Evolutionary conservation across 2,113 vertebrate genomes (phyloP).

Genomic region (Epinephelus moara): DNA sequence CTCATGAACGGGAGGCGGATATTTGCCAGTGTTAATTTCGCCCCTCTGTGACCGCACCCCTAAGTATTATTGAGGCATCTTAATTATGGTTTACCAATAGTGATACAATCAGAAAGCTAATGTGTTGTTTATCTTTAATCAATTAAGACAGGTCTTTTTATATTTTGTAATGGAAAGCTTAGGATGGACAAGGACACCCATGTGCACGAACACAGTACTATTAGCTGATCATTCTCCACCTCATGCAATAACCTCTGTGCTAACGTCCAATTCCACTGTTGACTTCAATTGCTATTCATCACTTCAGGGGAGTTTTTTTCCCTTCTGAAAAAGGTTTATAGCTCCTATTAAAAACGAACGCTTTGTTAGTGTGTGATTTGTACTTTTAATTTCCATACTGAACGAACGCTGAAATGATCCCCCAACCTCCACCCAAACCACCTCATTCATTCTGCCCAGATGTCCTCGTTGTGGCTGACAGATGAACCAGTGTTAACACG

Average conservation of each 20-base stretch:
- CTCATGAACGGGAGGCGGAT: no score
- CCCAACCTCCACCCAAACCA: background rate
- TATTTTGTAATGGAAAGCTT: no score
- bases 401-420: constrained; percentile 15
- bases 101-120: background rate
- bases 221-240: background rate
- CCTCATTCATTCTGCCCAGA: constrained; percentile 19
- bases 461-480: constrained; percentile 43
- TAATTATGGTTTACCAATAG: background rate
- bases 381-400: constrained; percentile 5
- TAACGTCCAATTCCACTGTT: background rate
- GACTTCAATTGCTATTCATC: background rate
- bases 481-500: constrained; percentile 49
- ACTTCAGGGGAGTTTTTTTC: background rate
- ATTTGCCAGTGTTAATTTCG: no score
- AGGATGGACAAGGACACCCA: background rate
- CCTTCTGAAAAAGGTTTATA: background rate
- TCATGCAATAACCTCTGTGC: background rate
- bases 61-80: background rate
- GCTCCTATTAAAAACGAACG: background rate
- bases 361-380: constrained; percentile 2
- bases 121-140: background rate
- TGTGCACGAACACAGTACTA: background rate
- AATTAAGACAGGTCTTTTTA: background rate
- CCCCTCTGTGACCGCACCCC: no score